Conservation (phyloP, 2,113 vertebrate species). For the Dinomys branickii region DNA sequence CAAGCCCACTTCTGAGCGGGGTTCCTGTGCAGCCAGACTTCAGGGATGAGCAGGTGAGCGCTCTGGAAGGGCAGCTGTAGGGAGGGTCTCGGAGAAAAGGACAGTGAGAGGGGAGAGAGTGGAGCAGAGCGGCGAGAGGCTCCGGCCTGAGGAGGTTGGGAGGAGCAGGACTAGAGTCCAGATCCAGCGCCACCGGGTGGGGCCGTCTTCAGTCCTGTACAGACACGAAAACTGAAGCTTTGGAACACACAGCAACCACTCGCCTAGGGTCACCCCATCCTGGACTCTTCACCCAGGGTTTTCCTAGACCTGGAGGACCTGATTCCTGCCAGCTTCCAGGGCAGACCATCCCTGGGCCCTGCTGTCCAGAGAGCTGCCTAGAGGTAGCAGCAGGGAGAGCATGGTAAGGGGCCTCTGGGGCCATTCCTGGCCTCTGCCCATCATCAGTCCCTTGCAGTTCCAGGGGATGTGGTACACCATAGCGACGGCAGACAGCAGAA, state of each 20-base stretch:
- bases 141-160: not conserved
- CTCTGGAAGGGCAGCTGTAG: not conserved
- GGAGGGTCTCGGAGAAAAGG: not conserved
- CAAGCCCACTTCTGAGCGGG: not conserved
- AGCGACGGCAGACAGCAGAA: slow-evolving; percentile 40
- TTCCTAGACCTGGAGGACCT: not conserved
- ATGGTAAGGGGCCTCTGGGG: not conserved
- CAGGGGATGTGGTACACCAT: slow-evolving; percentile 89
- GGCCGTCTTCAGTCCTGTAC: not conserved
- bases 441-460: slow-evolving; percentile 82
- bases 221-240: not conserved
- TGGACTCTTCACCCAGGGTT: not conserved
- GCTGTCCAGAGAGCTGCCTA: not conserved
- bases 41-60: slow-evolving; percentile 51
- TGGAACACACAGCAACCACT: not conserved
- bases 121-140: too few species aligned
- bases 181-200: not conserved
- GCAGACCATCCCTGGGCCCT: not conserved
- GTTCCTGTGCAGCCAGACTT: slow-evolving; percentile 67
- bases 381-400: not conserved
- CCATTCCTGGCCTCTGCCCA: not conserved
- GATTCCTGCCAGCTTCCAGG: not conserved
- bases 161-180: not conserved
- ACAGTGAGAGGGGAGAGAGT: not conserved
- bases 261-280: not conserved